phyloP scores from a whole-genome alignment of 2,888 invertebrate species.

The Ophioninae sp. region DNA sequence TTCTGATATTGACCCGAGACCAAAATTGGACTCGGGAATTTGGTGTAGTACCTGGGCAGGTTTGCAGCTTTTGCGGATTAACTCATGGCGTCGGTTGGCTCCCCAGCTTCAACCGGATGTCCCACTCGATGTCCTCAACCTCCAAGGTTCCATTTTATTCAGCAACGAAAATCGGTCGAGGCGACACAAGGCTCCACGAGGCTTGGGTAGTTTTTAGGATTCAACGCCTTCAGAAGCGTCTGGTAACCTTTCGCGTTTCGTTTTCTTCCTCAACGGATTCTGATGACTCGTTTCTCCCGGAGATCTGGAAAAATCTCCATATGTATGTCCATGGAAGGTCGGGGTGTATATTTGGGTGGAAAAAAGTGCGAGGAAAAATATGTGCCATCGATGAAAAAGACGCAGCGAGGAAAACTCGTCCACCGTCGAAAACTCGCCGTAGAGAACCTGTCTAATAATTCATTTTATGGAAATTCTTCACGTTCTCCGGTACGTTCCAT shows the following conservation, averaged over 20 bases:
- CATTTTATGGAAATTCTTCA: conserved; percentile 75
- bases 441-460: conserved; percentile 73
- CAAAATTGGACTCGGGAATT: conserved; percentile 37
- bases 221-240: neutral
- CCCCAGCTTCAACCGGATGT: conserved; percentile 48
- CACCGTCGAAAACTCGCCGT: neutral
- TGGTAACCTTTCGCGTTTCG: conserved; percentile 24
- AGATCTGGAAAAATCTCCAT: neutral
- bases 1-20: too few species aligned
- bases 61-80: conserved; percentile 59
- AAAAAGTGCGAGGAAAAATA: conserved; percentile 43
- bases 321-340: neutral
- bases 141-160: neutral
- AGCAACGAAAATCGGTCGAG: too few species aligned
- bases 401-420: conserved; percentile 35
- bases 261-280: conserved; percentile 52
- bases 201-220: conserved; percentile 24
- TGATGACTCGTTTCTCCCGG: conserved; percentile 32
- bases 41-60: conserved; percentile 41
- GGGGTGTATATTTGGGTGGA: neutral
- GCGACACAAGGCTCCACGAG: neutral
- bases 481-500: conserved; percentile 26
- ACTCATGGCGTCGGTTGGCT: conserved; percentile 52
- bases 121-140: neutral
- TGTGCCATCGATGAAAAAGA: conserved; percentile 46